These are phyloP conservation scores for Asteroscopus sphinx DNA, from an alignment of 2,888 invertebrate species.

Conservation along the genomic window DNA sequence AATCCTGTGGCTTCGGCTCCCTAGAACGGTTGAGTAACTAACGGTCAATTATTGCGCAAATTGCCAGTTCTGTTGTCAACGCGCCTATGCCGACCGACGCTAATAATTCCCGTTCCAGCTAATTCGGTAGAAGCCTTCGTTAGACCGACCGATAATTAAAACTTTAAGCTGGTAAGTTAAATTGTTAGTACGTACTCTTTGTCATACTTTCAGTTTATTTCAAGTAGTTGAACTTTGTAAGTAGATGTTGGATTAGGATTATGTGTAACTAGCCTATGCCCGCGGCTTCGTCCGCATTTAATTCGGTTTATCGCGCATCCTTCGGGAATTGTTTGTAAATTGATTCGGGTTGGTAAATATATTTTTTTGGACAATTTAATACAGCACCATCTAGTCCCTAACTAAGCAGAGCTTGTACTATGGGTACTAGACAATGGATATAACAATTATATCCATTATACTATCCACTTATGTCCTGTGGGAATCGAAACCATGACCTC, in stretches of 20 bases:
- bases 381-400: no score
- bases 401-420: no score
- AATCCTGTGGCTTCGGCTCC: conserved; percentile 15
- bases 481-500: no score
- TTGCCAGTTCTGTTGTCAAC: conserved; percentile 23
- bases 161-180: conserved; percentile 33
- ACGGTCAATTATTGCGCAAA: conserved; percentile 30
- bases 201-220: conserved; percentile 9
- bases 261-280: no score
- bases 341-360: no score
- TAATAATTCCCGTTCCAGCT: conserved; percentile 18
- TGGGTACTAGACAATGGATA: no score
- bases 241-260: conserved; percentile 6
- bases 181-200: conserved; percentile 22
- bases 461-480: no score
- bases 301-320: no score
- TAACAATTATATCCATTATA: no score
- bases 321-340: no score
- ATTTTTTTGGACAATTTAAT: no score
- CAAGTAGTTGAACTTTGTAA: conserved; percentile 11
- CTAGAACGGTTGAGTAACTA: conserved; percentile 13
- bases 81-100: conserved; percentile 12
- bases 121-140: conserved; percentile 30
- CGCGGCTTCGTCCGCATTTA: no score
- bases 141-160: conserved; percentile 45